phyloP scores from a whole-genome alignment of 2,888 invertebrate genomes.

The Spatulosminthurus flaviceps region DNA sequence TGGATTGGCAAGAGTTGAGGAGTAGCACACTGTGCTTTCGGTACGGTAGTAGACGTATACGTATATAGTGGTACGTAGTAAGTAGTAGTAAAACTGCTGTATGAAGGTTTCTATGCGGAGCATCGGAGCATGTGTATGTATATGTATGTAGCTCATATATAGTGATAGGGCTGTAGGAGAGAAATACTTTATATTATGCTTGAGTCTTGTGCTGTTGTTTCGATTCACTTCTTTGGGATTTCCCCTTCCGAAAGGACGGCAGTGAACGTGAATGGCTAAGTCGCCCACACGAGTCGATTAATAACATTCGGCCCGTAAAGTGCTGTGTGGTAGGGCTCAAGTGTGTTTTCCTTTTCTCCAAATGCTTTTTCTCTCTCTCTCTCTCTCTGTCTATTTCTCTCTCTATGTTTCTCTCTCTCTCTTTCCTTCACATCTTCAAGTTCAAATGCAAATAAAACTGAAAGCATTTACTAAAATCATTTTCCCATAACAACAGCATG shows the following conservation, averaged over 20 bases:
- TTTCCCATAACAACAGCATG: neutral
- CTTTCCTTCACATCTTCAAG: neutral
- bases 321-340: slow-evolving; percentile 36
- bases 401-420: slow-evolving; percentile 6
- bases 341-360: slow-evolving; percentile 29
- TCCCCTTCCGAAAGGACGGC: slow-evolving; percentile 35
- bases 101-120: neutral
- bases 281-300: slow-evolving; percentile 48
- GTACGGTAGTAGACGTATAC: no score
- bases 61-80: no score
- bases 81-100: no score
- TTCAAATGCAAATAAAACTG: neutral
- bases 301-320: slow-evolving; percentile 45
- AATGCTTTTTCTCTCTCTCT: neutral
- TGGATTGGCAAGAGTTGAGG: neutral
- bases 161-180: no score
- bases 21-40: neutral
- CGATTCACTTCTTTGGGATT: slow-evolving; percentile 27
- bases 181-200: neutral
- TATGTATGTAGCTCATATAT: no score
- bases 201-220: slow-evolving; percentile 24
- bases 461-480: neutral
- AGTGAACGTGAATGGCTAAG: slow-evolving; percentile 42
- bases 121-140: neutral
- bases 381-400: neutral